A percentile compares a stretch with the other conserved stretches of the same genome.
Conservation (phyloP, 2,797 vertebrate species). For the Buphagus erythrorhynchus region DNA sequence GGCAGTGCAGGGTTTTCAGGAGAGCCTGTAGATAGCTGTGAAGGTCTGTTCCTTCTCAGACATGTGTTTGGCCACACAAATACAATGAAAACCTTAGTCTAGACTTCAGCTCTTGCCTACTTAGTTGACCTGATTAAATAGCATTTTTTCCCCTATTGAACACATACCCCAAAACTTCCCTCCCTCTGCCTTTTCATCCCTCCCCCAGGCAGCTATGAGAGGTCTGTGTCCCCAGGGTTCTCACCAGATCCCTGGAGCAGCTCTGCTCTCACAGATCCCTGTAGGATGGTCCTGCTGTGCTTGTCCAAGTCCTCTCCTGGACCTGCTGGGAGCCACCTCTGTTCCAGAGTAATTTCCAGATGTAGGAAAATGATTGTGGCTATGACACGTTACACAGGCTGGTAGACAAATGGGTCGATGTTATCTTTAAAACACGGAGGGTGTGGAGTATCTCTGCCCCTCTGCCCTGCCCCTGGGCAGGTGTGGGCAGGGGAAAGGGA, state of each 20-base stretch:
- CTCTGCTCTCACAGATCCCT: not conserved
- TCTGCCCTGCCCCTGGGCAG: not conserved
- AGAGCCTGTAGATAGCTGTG: not conserved
- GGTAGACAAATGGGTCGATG: not conserved
- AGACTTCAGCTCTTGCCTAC: not conserved
- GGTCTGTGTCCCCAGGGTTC: not conserved
- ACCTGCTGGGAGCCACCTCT: not conserved
- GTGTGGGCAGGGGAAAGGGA: not conserved
- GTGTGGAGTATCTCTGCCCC: not conserved
- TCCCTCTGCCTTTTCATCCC: not conserved
- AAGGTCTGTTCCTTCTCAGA: not conserved
- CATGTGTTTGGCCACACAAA: not conserved
- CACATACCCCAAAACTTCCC: not conserved
- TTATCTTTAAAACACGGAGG: not conserved
- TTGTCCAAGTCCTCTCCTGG: not conserved
- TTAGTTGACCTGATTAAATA: not conserved
- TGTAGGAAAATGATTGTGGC: not conserved
- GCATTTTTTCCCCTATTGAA: not conserved
- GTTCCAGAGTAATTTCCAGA: not conserved
- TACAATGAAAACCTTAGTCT: not conserved
- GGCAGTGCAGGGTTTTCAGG: not conserved
- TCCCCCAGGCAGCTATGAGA: not conserved
- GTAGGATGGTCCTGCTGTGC: not conserved
- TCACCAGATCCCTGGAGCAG: not conserved
- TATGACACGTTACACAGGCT: fast-evolving